Base-by-base conservation (phyloP, 2,888 invertebrate genomes). In the Lasius platythorax region DNA sequence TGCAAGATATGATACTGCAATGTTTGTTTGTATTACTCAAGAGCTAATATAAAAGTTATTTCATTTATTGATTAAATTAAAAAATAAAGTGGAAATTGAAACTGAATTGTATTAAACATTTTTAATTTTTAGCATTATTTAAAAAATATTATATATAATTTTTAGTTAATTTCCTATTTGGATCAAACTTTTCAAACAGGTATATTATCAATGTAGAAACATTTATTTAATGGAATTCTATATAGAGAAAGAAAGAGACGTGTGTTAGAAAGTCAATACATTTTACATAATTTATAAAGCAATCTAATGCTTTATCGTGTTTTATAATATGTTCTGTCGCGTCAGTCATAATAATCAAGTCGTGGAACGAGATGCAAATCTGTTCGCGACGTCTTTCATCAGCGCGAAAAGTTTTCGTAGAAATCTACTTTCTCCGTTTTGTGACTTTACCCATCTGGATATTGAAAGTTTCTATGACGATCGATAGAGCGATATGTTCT, bases 401-500 rank as follows among this genome's bases (percentile, higher is more conserved):
- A 46, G 18, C 28, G 79, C 46, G 28, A 37, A 81, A 61, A 81
- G 58, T 81, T 75, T 23, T 23, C 28, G 61, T 40, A n/a, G 61
- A 81, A 61, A 75, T 61, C 37, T 46, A 33, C 75, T 81, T 61
- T 28, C 61, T 50, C 75, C 61, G 46, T 61, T 81, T 81, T 74
- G 30, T 37, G 46, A 81, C 75, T 81, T 79, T 12, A 33, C 18
- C 18, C 43, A 46, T 28, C 46, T 46, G 46, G 75, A 81, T 81
- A 81, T 81, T 81, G 75, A 73, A 74, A 81, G 61, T 81, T 81
- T 74, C 61, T 50, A 18, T 30, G 61, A n/a, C 43, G 58, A 74
- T 75, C 75, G 75, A 74, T 81, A 37, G 70, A 79, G 75, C 79
- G 79, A 61, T 79, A 46, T 79, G 75, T 79, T 74, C 79, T 33